Base-by-base conservation (phyloP, 2,113 vertebrate species). In the Clarias gariepinus region DNA sequence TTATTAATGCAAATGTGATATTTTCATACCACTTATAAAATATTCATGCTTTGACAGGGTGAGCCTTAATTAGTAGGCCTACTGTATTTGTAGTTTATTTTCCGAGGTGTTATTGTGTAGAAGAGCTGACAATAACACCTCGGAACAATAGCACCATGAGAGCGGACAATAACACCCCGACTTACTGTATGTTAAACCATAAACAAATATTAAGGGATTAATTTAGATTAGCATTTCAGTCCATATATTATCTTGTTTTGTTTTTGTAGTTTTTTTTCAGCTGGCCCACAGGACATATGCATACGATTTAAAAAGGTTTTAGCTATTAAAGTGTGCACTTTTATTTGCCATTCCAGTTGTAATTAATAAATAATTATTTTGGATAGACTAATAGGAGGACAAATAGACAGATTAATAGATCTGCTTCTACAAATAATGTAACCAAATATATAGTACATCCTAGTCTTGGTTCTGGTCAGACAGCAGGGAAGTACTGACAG, bases 1-100 rank as follows among this genome's bases (percentile, higher is more conserved):
- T 93, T 90, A 94, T 91, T 93, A 84, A 94, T 94, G 92, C 87
- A 92, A 91, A 94, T 93, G 71, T 92, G 90, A 91, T 92, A 92
- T 95, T 94, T 93, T 87, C 88, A 88, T 91, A 91, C 86, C 81
- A 76, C 87, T 91, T 89, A 90, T 92, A 88, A 91, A 92, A 87
- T 89, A 92, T 92, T 92, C 76, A 94, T 91, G 88, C 58, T 86
- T 85, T 91, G 83, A 86, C 84, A 87, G 84, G 87, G 85, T 85
- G 79, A 36, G 86, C 90, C 86, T 93, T 87, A 93, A 87, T 92
- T 91, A 93, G 88, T 52, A 76, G 36, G 47, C n/a, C 12, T 74
- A 66, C 64, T 87, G 81, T 88, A 82, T 85, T 77, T n/a, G 66
- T 60, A 84, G 66, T 66, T 81, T 61, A 60, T 85, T 87, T 81